Base-by-base conservation (phyloP, 1,140 invertebrate genomes). In the Pseudomyrmex concolor region DNA sequence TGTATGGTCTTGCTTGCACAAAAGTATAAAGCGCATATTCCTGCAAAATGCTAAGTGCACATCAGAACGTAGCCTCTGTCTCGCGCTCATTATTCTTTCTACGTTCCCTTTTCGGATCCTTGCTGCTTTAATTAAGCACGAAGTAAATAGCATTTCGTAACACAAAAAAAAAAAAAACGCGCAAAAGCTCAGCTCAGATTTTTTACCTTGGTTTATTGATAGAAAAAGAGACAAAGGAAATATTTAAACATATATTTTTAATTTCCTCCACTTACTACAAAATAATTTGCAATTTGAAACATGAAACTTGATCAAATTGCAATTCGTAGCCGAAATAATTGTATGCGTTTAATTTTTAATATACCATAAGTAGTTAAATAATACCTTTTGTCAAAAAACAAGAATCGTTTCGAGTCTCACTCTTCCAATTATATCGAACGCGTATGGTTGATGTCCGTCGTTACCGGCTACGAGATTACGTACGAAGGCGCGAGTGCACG, bases 101-200 rank as follows among this genome's bases (percentile, higher is more conserved):
- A 22, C 5, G 10, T 72, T 67, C 66, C 34, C 34, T 51, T 48
- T 17, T 54, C 57, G 10, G 7, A 43, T 59, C 8, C 48, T 17
- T 71, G 57, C 22, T 48, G 34, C 45, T 80, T 84, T 87, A 86
- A 86, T 87, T 64, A 68, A 59, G 57, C 85, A 63, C 34, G 8
- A 34, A 34, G 60, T 76, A 87, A 87, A 84, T 84, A 73, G 55
- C 73, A 22, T 84, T 64, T 71, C 59, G 72, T 55, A 59, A 43
- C 43, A 55, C 13, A 71, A 25, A 3, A 3, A 25, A 25, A 25
- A 25, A 60, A 68, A 74, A 59, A 34, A 10, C n/a, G 34, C 19
- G 7, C 54, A 10, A 70, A 34, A 34, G 5, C 19, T 13, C 43
- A 68, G 45, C 25, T 43, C 34, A 12, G 43, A 54, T 43, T 8